Conservation (phyloP, 2,888 invertebrate genomes). For the Bombylius discolor region DNA sequence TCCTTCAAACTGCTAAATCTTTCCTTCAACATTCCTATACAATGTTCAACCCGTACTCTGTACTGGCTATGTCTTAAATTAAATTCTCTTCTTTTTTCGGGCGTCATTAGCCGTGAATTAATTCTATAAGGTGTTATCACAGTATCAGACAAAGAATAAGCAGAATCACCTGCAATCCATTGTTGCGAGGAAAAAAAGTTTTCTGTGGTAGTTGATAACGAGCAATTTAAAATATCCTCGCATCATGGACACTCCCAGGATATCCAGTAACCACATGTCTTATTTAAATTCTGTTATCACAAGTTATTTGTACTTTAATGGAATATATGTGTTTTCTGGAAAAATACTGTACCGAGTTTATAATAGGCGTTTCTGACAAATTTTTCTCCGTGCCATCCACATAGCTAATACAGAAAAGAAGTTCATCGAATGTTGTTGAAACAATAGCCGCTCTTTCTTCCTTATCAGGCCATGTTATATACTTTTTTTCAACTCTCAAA, state of each 20-base stretch:
- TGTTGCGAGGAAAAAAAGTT: too few relatives aligned
- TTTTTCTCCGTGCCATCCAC: too few relatives aligned
- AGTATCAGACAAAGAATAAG: too few relatives aligned
- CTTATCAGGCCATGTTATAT: slow-evolving; percentile 7
- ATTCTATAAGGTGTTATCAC: too few relatives aligned
- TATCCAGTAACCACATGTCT: slow-evolving; percentile 7
- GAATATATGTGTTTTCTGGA: slow-evolving; percentile 11
- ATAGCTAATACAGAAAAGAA: slow-evolving; percentile 12
- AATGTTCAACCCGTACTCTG: too few relatives aligned
- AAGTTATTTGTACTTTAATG: slow-evolving; percentile 9
- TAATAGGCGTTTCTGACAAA: slow-evolving; percentile 7
- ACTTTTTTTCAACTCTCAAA: not conserved
- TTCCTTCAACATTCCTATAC: too few relatives aligned
- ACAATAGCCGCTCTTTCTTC: not conserved
- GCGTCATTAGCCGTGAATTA: too few relatives aligned
- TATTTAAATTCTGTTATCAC: slow-evolving; percentile 9
- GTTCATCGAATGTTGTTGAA: slow-evolving; percentile 4
- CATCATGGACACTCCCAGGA: slow-evolving; percentile 10
- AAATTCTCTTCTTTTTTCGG: too few relatives aligned
- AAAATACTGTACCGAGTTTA: slow-evolving; percentile 4
- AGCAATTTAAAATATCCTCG: slow-evolving; percentile 9
- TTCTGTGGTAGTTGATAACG: too few relatives aligned
- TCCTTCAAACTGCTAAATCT: too few relatives aligned
- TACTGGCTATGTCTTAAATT: too few relatives aligned
- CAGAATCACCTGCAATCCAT: too few relatives aligned